Percentiles rank a stretch among this genome's conserved stretches.
Evolutionary conservation across 2,888 invertebrate genomes (phyloP).

Genomic region (Leistus spinibarbis): DNA sequence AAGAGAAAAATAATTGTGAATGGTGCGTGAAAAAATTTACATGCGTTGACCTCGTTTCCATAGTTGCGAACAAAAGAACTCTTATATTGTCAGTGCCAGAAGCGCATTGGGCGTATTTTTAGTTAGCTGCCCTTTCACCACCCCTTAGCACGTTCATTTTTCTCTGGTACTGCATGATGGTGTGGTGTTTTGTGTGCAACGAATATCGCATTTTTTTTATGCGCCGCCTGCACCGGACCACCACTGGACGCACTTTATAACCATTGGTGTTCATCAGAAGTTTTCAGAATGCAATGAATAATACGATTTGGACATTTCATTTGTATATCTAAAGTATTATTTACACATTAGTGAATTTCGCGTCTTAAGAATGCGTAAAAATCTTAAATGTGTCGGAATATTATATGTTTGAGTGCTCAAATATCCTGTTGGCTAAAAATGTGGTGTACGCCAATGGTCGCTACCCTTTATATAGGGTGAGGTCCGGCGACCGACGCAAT

Average conservation of each 20-base stretch:
- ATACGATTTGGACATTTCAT: no score
- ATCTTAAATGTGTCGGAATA: background rate
- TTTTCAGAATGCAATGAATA: background rate
- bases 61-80: slow-evolving; percentile 1
- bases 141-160: slow-evolving; percentile 17
- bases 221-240: slow-evolving; percentile 29
- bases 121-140: background rate
- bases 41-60: slow-evolving; percentile 6
- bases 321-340: no score
- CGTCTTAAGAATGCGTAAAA: no score
- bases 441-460: background rate
- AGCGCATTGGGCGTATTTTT: background rate
- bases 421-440: background rate
- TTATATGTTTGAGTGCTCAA: background rate
- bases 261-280: background rate
- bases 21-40: background rate
- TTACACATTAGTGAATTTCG: no score
- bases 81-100: background rate
- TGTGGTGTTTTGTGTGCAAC: slow-evolving; percentile 11
- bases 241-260: background rate
- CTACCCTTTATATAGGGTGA: slow-evolving; percentile 30
- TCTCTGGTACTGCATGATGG: background rate
- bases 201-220: slow-evolving; percentile 33
- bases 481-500: slow-evolving; percentile 10
- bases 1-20: background rate